A percentile compares a stretch with the other conserved stretches of the same genome.
phyloP scores from a whole-genome alignment of 2,797 vertebrate genomes.

The Chelidonichthys spinosus region DNA sequence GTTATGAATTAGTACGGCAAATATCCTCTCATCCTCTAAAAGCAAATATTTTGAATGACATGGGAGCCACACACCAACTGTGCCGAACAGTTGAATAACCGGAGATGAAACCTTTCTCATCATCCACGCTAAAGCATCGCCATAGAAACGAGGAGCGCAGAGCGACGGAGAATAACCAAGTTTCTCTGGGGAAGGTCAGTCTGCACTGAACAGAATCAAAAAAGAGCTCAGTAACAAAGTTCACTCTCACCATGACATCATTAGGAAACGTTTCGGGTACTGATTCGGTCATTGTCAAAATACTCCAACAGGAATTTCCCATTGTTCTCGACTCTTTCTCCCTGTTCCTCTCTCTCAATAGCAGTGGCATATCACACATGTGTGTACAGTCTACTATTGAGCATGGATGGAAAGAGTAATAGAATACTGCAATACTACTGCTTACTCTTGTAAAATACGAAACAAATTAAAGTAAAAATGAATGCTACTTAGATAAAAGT shows the following conservation, averaged over 20 bases:
- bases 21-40: neutral
- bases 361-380: neutral
- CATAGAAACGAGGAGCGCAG: conserved; percentile 31
- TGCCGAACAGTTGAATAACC: neutral
- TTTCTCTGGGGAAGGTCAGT: conserved; percentile 8
- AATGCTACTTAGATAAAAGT: neutral
- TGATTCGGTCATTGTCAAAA: conserved; percentile 56
- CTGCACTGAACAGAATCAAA: conserved; percentile 22
- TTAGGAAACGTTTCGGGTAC: conserved; percentile 49
- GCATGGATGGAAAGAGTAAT: neutral
- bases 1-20: too few species aligned
- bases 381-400: neutral
- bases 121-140: conserved; percentile 3
- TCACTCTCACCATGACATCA: conserved; percentile 60
- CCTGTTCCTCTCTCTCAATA: conserved; percentile 14
- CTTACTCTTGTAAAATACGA: too few species aligned
- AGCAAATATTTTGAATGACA: neutral
- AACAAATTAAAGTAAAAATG: too few species aligned
- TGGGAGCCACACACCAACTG: too few species aligned
- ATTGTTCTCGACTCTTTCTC: conserved; percentile 44
- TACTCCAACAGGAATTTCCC: conserved; percentile 42
- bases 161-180: conserved; percentile 34
- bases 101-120: neutral
- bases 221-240: conserved; percentile 40
- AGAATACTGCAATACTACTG: neutral